Evolutionary conservation across 2,797 vertebrate species (phyloP).

Genomic region (Naso thynnoides): DNA sequence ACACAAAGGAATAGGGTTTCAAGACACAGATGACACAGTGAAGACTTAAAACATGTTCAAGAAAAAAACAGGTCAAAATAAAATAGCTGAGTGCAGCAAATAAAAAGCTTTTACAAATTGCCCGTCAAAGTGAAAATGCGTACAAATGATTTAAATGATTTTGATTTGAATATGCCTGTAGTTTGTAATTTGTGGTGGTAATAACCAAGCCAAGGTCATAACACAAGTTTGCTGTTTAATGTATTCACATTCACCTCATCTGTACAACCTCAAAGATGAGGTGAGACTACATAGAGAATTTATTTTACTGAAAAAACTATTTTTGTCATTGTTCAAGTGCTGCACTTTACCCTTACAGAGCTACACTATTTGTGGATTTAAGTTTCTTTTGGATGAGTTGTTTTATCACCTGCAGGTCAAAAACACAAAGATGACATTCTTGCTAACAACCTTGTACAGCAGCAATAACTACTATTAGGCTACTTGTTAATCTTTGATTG

Average conservation of each 20-base stretch:
- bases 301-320: slow-evolving; percentile 2
- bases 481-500: not conserved
- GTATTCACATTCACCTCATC: not conserved
- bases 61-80: slow-evolving; percentile 1
- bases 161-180: slow-evolving; percentile 3
- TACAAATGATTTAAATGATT: slow-evolving; percentile 31
- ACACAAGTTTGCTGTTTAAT: not conserved
- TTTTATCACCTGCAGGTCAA: slow-evolving; percentile 7
- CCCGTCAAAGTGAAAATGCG: slow-evolving; percentile 4
- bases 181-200: not conserved
- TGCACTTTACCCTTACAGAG: not conserved
- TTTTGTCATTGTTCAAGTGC: not conserved
- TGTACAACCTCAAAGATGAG: not conserved
- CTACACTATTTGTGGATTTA: not conserved
- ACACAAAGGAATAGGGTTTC: slow-evolving; percentile 31
- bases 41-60: slow-evolving; percentile 13
- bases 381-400: not conserved
- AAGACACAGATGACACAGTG: slow-evolving; percentile 8
- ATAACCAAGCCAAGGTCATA: not conserved
- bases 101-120: slow-evolving; percentile 21
- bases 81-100: not conserved
- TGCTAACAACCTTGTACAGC: not conserved
- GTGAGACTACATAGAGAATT: not conserved
- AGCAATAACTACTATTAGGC: not conserved
- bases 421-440: not conserved